A percentile compares a stretch with the other conserved stretches of the same genome.
Conservation (phyloP, 1,140 invertebrate genomes). For the Scaptomyza graminum region DNA sequence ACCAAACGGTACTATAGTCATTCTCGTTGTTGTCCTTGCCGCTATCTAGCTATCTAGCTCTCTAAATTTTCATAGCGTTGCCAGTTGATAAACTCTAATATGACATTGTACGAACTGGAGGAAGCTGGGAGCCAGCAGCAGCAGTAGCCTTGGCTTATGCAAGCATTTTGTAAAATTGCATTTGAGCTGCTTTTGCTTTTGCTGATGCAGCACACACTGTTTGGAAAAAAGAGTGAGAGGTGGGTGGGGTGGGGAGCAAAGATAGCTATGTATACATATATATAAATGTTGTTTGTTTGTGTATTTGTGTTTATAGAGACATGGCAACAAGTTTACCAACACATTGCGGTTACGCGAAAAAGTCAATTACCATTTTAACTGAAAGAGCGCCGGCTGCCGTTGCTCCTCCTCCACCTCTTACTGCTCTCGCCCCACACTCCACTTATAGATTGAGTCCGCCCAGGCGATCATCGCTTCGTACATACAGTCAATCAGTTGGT, state of each 20-base stretch:
- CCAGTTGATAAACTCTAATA: conserved; percentile 79
- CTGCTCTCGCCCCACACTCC: conserved; percentile 10
- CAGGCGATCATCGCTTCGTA: conserved; percentile 26
- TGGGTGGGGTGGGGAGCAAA: not conserved
- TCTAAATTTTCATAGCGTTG: conserved; percentile 76
- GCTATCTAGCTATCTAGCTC: conserved; percentile 27
- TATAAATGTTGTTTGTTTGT: conserved; percentile 11
- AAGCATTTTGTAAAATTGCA: conserved; percentile 77
- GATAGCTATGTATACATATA: conserved; percentile 16
- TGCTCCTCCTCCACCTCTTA: not conserved
- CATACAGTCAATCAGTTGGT: conserved; percentile 73
- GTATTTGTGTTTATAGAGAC: conserved; percentile 45
- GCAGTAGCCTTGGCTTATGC: conserved; percentile 65
- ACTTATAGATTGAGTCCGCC: conserved; percentile 17
- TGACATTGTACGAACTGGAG: conserved; percentile 63
- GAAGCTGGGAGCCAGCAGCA: conserved; percentile 2
- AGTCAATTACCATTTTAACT: conserved; percentile 81
- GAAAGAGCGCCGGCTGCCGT: conserved; percentile 47
- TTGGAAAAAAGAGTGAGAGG: not conserved
- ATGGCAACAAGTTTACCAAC: conserved; percentile 79
- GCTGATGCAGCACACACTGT: conserved; percentile 50
- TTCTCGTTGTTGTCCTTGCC: conserved; percentile 19
- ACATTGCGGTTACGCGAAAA: conserved; percentile 78
- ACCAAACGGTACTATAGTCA: not conserved
- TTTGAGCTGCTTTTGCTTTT: conserved; percentile 54